Percentiles rank a stretch among this genome's conserved stretches.
Conservation (phyloP, 2,797 vertebrate species). For the Decapterus maruadsi region DNA sequence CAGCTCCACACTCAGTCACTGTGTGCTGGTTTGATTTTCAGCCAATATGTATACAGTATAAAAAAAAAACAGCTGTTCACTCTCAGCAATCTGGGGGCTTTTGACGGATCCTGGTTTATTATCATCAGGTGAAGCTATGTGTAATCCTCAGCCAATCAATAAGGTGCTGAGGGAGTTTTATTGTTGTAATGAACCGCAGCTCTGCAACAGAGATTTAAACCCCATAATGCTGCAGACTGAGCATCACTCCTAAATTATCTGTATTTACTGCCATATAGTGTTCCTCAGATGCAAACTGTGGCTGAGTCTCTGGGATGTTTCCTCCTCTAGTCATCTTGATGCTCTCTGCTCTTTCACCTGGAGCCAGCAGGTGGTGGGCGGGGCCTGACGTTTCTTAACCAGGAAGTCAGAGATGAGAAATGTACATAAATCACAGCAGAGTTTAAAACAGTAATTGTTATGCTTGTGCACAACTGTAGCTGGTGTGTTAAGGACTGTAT, state of each 20-base stretch:
- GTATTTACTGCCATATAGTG: background rate
- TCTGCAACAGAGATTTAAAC: slow-evolving; percentile 24
- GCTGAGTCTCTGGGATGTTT: too few relatives aligned
- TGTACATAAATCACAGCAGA: too few relatives aligned
- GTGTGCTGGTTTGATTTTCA: background rate
- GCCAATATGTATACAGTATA: background rate
- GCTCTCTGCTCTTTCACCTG: too few relatives aligned
- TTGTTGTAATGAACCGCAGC: slow-evolving; percentile 4
- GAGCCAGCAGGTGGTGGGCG: too few relatives aligned
- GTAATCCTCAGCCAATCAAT: slow-evolving; percentile 7
- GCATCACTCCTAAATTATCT: background rate
- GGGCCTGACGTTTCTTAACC: too few relatives aligned
- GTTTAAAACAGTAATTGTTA: too few relatives aligned
- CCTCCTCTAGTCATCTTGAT: too few relatives aligned
- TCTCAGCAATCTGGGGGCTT: background rate
- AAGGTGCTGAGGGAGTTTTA: slow-evolving; percentile 10
- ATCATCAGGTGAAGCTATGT: slow-evolving; percentile 9
- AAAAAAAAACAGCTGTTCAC: background rate
- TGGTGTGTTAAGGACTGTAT: too few relatives aligned
- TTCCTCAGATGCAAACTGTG: background rate
- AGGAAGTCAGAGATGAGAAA: too few relatives aligned
- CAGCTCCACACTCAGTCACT: background rate
- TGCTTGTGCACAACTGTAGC: too few relatives aligned
- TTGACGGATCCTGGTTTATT: slow-evolving; percentile 17
- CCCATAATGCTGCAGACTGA: background rate